Percentiles rank a stretch among this genome's conserved stretches.
Evolutionary conservation across 1,140 invertebrate species (phyloP).

Genomic region (Heliconius eleuchia): DNA sequence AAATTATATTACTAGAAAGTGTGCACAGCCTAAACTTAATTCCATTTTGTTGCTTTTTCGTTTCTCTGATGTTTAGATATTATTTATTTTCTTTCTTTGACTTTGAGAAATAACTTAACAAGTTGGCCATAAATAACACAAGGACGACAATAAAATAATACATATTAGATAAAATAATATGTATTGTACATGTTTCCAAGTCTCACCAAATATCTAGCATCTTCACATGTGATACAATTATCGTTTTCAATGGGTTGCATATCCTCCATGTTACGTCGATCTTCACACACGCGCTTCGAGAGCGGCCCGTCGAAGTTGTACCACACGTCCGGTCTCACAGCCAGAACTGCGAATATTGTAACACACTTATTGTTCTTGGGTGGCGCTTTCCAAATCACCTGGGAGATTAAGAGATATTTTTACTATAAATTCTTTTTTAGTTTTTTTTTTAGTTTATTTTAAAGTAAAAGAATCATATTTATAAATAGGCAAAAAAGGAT

Average conservation of each 20-base stretch:
- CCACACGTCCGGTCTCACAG: conserved; percentile 66
- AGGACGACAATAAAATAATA: no score
- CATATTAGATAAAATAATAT: background rate
- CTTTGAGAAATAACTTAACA: no score
- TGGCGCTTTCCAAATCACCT: conserved; percentile 69
- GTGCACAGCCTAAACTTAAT: no score
- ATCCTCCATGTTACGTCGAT: conserved; percentile 63
- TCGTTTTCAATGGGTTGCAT: conserved; percentile 67
- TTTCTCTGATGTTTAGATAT: no score
- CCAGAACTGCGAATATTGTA: conserved; percentile 67
- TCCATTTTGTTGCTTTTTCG: no score
- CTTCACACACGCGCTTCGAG: conserved; percentile 65
- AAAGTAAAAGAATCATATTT: no score
- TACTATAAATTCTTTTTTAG: no score
- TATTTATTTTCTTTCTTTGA: no score
- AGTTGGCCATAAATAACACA: no score
- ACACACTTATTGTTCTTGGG: conserved; percentile 69
- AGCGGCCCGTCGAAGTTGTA: conserved; percentile 65
- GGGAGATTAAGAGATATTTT: conserved; percentile 14
- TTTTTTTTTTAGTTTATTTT: no score
- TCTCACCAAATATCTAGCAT: conserved; percentile 67
- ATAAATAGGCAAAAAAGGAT: no score
- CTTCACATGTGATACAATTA: conserved; percentile 64
- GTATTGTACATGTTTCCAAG: background rate
- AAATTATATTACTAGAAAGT: no score